Conservation (phyloP, 2,113 vertebrate species). For the Ardeotis arabs region DNA sequence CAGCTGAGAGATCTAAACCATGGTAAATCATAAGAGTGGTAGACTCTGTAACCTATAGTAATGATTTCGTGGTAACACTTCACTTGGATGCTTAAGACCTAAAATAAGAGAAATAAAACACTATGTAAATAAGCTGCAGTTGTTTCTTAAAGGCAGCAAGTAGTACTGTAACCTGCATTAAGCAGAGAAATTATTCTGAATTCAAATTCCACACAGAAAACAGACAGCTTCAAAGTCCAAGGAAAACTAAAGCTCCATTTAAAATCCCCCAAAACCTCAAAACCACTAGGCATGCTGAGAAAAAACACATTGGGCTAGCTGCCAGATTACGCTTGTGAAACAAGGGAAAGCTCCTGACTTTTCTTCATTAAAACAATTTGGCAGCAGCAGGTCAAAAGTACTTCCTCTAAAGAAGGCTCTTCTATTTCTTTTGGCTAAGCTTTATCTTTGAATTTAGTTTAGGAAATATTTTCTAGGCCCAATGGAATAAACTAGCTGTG, state of each 20-base stretch:
- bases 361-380: background rate
- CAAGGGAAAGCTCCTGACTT: background rate
- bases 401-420: background rate
- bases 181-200: background rate
- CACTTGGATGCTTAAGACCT: slow-evolving; percentile 95
- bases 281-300: background rate
- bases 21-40: slow-evolving; percentile 92
- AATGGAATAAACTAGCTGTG: background rate
- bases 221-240: background rate
- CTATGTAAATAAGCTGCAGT: background rate
- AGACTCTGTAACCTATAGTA: slow-evolving; percentile 96
- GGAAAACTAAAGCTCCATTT: background rate
- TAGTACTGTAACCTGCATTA: background rate
- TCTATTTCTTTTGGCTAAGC: background rate
- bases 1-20: slow-evolving; percentile 98
- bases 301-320: background rate
- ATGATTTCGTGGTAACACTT: slow-evolving; percentile 99
- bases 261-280: rapidly evolving
- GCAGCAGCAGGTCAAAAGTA: background rate
- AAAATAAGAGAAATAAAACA: slow-evolving; percentile 45
- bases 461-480: background rate
- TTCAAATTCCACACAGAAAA: background rate
- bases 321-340: background rate
- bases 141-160: background rate
- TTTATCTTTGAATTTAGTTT: background rate